Conservation (phyloP, 2,888 invertebrate species). For the Harpalus rubripes region DNA sequence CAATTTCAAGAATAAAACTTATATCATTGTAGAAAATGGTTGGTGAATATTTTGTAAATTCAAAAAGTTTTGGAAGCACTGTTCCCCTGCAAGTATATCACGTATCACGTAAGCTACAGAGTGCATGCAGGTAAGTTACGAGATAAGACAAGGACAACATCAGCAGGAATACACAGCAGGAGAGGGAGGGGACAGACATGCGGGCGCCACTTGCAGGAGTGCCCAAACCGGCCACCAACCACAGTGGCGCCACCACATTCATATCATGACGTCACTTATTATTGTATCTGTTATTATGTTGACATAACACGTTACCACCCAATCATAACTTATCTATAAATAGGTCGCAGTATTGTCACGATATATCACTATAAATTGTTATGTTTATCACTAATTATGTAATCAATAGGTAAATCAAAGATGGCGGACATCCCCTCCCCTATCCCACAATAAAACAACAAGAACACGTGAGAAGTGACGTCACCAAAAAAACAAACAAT, state of each 20-base stretch:
- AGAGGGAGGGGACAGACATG: conserved; percentile 12
- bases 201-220: conserved; percentile 36
- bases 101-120: conserved; percentile 8
- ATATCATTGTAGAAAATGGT: too few species aligned
- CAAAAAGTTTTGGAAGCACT: conserved; percentile 18
- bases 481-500: conserved; percentile 30
- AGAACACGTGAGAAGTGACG: conserved; percentile 32
- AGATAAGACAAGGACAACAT: conserved; percentile 44
- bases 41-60: not conserved
- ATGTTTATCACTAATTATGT: not conserved
- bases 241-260: conserved; percentile 18
- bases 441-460: not conserved
- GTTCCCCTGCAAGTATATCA: conserved; percentile 5
- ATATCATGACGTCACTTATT: conserved; percentile 9
- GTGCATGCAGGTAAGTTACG: conserved; percentile 55
- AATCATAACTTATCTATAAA: conserved; percentile 4
- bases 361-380: not conserved
- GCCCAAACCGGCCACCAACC: conserved; percentile 19
- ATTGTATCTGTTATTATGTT: not conserved
- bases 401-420: conserved; percentile 37
- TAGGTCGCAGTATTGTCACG: not conserved
- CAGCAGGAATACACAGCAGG: conserved; percentile 7
- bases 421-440: conserved; percentile 19
- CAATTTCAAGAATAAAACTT: too few species aligned
- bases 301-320: not conserved